phyloP scores from a whole-genome alignment of 2,888 invertebrate species.

The Lysandra bellargus region DNA sequence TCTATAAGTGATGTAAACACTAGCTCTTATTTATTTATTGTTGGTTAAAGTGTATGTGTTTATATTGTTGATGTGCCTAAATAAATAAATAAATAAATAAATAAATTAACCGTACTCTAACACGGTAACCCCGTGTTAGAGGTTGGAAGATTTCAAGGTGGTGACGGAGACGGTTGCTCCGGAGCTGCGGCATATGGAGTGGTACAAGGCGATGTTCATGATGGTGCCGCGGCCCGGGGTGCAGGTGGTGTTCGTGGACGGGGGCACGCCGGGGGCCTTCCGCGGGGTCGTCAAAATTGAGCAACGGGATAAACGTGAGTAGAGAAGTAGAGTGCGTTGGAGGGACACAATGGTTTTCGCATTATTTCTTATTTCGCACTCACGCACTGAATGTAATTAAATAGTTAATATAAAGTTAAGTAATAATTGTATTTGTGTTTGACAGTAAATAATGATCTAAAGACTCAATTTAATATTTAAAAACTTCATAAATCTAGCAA shows the following conservation, averaged over 20 bases:
- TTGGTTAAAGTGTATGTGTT: no score
- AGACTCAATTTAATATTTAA: not conserved
- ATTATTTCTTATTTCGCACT: no score
- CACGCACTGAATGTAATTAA: no score
- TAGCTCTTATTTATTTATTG: no score
- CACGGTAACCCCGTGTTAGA: constrained; percentile 44
- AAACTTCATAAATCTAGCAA: not conserved
- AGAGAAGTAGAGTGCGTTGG: not conserved
- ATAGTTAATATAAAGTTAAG: no score
- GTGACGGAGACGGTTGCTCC: constrained; percentile 53
- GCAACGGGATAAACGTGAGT: constrained; percentile 43
- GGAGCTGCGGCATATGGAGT: constrained; percentile 49
- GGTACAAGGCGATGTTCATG: constrained; percentile 57
- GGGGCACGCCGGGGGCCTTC: constrained; percentile 58
- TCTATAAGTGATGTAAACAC: no score
- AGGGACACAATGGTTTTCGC: not conserved
- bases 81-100: no score
- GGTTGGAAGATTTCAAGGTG: constrained; percentile 52
- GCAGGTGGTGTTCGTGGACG: constrained; percentile 56
- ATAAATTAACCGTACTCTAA: not conserved
- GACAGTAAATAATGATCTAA: no score
- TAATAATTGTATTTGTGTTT: no score
- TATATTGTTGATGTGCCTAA: no score
- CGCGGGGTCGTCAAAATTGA: constrained; percentile 58
- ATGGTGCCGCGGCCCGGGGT: constrained; percentile 64